phyloP scores from a whole-genome alignment of 2,797 vertebrate genomes.

The Microcaecilia unicolor region DNA sequence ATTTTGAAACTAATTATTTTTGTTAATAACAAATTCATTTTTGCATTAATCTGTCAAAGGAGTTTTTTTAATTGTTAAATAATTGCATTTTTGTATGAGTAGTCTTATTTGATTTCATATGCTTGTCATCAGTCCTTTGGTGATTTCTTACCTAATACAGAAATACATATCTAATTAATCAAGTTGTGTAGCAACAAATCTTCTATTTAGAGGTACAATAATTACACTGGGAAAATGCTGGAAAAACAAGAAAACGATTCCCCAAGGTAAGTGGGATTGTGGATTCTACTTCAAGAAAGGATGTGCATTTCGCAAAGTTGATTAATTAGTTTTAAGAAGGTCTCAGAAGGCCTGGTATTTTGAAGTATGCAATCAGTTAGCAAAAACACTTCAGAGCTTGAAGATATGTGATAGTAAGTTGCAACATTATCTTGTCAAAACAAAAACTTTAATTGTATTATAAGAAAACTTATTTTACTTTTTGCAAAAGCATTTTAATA shows the following conservation, averaged over 20 bases:
- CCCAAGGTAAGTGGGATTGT: conserved; percentile 32
- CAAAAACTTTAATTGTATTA: conserved; percentile 38
- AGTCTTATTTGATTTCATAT: conserved; percentile 33
- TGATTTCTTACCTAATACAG: conserved; percentile 54
- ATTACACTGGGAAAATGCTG: conserved; percentile 41
- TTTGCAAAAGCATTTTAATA: conserved; percentile 40
- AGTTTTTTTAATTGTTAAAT: conserved; percentile 50
- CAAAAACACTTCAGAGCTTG: conserved; percentile 30
- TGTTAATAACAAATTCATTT: conserved; percentile 38
- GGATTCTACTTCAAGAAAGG: conserved; percentile 36
- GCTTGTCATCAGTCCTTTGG: conserved; percentile 36
- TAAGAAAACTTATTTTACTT: conserved; percentile 41
- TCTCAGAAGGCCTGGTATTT: conserved; percentile 41
- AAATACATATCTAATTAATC: conserved; percentile 51
- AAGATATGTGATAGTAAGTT: conserved; percentile 44
- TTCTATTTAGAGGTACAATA: conserved; percentile 43
- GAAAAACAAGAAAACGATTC: conserved; percentile 48
- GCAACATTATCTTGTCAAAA: conserved; percentile 47
- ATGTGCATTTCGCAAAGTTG: conserved; percentile 40
- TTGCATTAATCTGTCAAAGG: conserved; percentile 48
- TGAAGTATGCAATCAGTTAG: conserved; percentile 40
- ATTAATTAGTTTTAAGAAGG: conserved; percentile 54
- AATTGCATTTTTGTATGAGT: conserved; percentile 35
- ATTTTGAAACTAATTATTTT: conserved; percentile 17
- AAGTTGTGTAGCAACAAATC: conserved; percentile 37